Percentiles rank a stretch among this genome's conserved stretches.
Evolutionary conservation across 2,888 invertebrate genomes (phyloP).

Genomic region (Conistra vaccinii): DNA sequence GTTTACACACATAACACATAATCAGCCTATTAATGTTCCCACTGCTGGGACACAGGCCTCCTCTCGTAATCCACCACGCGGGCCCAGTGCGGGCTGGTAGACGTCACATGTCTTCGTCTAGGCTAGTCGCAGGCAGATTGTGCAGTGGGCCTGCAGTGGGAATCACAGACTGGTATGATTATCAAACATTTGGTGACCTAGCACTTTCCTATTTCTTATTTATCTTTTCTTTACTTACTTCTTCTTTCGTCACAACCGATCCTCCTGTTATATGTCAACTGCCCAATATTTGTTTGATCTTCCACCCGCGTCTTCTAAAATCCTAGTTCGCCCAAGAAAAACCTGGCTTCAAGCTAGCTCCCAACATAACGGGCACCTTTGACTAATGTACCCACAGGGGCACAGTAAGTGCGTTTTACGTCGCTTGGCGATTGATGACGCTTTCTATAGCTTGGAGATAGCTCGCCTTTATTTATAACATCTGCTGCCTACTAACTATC

Average conservation of each 20-base stretch:
- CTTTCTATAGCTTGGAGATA: slow-evolving; percentile 65
- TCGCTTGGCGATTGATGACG: slow-evolving; percentile 64
- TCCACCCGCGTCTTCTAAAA: not conserved
- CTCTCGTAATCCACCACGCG: no score
- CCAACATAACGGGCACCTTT: slow-evolving; percentile 62
- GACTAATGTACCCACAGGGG: slow-evolving; percentile 61
- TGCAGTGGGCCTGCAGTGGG: not conserved
- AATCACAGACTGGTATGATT: not conserved
- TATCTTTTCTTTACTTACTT: not conserved
- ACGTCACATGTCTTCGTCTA: no score
- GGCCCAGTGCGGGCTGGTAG: no score
- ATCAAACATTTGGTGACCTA: not conserved
- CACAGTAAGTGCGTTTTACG: slow-evolving; percentile 54
- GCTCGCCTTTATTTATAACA: slow-evolving; percentile 56
- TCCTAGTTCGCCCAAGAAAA: not conserved
- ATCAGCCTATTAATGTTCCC: no score
- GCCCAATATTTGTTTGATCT: not conserved
- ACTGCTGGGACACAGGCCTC: no score
- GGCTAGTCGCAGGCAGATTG: no score
- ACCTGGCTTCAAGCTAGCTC: slow-evolving; percentile 16
- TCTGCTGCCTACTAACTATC: slow-evolving; percentile 47
- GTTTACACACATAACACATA: no score
- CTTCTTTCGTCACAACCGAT: not conserved
- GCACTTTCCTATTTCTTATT: not conserved
- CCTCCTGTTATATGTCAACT: not conserved